These are phyloP conservation scores for Coptotermes formosanus DNA, from an alignment of 1,140 invertebrate species.

Conservation along the genomic window DNA sequence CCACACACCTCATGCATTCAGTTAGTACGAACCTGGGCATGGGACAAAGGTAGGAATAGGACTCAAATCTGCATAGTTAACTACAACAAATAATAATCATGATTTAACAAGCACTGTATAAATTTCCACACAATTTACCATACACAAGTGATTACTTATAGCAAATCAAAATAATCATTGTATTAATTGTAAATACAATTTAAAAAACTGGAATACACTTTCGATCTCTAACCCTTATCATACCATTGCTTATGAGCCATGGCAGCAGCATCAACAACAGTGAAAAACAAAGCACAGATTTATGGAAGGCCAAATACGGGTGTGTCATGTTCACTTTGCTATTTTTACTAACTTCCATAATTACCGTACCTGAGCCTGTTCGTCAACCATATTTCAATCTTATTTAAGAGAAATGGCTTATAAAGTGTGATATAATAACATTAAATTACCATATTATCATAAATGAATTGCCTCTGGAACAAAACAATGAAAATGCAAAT, in stretches of 20 bases:
- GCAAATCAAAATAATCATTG: neutral
- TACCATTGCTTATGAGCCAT: neutral
- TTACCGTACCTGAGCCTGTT: neutral
- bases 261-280: neutral
- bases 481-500: neutral
- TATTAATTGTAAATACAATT: neutral
- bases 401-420: neutral
- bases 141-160: neutral
- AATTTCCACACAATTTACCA: constrained; percentile 1
- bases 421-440: neutral
- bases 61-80: neutral
- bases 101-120: neutral
- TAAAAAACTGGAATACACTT: neutral
- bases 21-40: neutral
- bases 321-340: neutral
- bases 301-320: neutral
- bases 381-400: neutral
- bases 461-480: neutral
- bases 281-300: neutral
- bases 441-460: neutral
- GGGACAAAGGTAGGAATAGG: neutral
- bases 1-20: constrained; percentile 5
- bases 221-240: neutral
- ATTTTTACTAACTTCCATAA: neutral
- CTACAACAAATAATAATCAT: neutral